Conservation (phyloP, 2,113 vertebrate genomes). For the Megaleporinus macrocephalus region DNA sequence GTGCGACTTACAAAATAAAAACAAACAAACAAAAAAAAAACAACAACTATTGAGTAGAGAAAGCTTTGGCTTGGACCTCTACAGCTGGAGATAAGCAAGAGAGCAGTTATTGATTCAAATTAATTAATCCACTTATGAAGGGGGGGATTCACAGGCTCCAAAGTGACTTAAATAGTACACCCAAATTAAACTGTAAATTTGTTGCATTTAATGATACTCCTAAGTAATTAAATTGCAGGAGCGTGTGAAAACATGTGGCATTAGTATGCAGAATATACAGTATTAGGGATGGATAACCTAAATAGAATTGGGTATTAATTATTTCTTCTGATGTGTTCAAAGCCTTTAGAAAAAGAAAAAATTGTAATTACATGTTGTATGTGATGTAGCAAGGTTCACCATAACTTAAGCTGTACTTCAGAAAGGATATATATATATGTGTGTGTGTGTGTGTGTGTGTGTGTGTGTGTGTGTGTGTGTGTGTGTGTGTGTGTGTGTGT, state of each 20-base stretch:
- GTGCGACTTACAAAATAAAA: slow-evolving; percentile 58
- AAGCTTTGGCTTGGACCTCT: slow-evolving; percentile 62
- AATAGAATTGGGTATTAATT: slow-evolving; percentile 79
- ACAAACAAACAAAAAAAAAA: slow-evolving; percentile 8
- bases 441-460: too few relatives aligned
- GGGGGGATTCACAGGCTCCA: slow-evolving; percentile 72
- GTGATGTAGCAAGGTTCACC: slow-evolving; percentile 16
- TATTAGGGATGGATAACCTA: slow-evolving; percentile 78
- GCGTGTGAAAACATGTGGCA: slow-evolving; percentile 74
- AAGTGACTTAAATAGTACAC: slow-evolving; percentile 76
- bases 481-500: too few relatives aligned
- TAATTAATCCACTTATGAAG: slow-evolving; percentile 81
- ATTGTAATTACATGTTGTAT: slow-evolving; percentile 18
- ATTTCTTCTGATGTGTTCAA: slow-evolving; percentile 75
- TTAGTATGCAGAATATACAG: slow-evolving; percentile 73
- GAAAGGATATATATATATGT: background rate
- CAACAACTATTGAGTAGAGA: slow-evolving; percentile 39
- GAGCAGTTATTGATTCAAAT: slow-evolving; percentile 81
- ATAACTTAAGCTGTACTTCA: background rate
- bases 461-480: too few relatives aligned
- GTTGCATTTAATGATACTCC: slow-evolving; percentile 80
- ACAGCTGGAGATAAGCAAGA: slow-evolving; percentile 69
- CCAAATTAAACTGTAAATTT: slow-evolving; percentile 81
- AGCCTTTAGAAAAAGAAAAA: slow-evolving; percentile 49
- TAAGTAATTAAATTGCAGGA: slow-evolving; percentile 80